Evolutionary conservation across 2,888 invertebrate genomes (phyloP).

Genomic region (Pristionchus exspectatus): DNA sequence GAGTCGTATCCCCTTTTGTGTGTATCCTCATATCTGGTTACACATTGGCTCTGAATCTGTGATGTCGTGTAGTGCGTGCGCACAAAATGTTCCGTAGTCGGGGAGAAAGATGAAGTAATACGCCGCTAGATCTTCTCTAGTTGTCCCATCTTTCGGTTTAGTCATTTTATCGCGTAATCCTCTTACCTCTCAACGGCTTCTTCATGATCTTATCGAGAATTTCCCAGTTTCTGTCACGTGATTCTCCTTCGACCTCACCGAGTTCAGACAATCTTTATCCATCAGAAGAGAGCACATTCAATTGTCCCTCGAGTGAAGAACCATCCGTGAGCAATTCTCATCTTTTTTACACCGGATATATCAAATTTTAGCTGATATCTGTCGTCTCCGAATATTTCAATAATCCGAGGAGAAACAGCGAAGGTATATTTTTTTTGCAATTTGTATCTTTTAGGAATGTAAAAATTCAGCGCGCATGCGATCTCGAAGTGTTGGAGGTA

Average conservation of each 20-base stretch:
- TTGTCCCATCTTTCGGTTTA: not conserved
- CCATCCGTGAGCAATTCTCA: not conserved
- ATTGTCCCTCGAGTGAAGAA: not conserved
- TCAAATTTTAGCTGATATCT: not conserved
- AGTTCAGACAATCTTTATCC: not conserved
- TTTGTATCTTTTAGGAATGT: not conserved
- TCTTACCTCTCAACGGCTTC: not conserved
- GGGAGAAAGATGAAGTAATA: not conserved
- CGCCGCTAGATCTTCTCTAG: not conserved
- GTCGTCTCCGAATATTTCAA: not conserved
- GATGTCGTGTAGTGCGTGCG: not conserved
- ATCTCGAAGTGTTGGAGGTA: not conserved
- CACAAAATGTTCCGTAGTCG: not conserved
- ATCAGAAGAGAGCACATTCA: not conserved
- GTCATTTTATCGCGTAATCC: conserved; percentile 4
- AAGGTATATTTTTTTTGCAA: not conserved
- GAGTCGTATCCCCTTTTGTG: not conserved
- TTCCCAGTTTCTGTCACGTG: not conserved
- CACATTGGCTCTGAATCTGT: not conserved
- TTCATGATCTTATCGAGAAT: not conserved
- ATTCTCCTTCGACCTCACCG: not conserved
- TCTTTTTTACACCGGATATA: no score
- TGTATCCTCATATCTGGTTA: not conserved
- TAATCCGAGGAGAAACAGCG: not conserved
- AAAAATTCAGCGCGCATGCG: not conserved